These are phyloP conservation scores for Lacanobia oleracea DNA, from an alignment of 2,888 invertebrate species.

Conservation along the genomic window DNA sequence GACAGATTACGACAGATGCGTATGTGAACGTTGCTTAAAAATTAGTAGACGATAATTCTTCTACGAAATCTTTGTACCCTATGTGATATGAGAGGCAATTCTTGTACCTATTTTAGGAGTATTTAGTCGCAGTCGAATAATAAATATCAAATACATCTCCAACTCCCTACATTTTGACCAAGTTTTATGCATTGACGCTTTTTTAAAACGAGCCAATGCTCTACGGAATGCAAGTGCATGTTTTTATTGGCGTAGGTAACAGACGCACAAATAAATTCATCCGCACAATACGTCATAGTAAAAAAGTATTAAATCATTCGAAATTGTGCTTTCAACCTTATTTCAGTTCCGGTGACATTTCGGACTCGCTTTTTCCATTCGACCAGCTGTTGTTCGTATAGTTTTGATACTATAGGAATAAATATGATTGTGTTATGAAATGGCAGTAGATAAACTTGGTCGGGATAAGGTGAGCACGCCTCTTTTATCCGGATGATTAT, in stretches of 20 bases:
- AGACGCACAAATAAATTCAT: constrained; percentile 41
- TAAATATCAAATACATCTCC: too few species aligned
- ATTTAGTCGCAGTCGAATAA: too few species aligned
- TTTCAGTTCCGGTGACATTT: constrained; percentile 60
- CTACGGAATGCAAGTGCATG: background rate
- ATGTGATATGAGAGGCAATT: background rate
- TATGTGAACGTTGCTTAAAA: too few species aligned
- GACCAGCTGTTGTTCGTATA: constrained; percentile 58
- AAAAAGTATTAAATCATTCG: constrained; percentile 60
- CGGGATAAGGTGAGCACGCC: constrained; percentile 83
- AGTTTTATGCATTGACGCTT: too few species aligned
- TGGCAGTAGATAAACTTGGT: constrained; percentile 75
- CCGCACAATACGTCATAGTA: constrained; percentile 44
- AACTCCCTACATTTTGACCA: too few species aligned
- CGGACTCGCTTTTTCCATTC: constrained; percentile 50
- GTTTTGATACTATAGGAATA: constrained; percentile 48
- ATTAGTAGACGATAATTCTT: background rate
- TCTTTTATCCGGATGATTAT: constrained; percentile 86
- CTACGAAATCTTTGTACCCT: background rate
- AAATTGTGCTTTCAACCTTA: constrained; percentile 64
- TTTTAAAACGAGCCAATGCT: background rate
- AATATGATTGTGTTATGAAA: constrained; percentile 68
- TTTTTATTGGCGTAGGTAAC: constrained; percentile 28
- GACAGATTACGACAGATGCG: too few species aligned
- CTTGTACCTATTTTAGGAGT: too few species aligned